Evolutionary conservation across 2,113 vertebrate species (phyloP).

Genomic region (Hyaena hyaena): DNA sequence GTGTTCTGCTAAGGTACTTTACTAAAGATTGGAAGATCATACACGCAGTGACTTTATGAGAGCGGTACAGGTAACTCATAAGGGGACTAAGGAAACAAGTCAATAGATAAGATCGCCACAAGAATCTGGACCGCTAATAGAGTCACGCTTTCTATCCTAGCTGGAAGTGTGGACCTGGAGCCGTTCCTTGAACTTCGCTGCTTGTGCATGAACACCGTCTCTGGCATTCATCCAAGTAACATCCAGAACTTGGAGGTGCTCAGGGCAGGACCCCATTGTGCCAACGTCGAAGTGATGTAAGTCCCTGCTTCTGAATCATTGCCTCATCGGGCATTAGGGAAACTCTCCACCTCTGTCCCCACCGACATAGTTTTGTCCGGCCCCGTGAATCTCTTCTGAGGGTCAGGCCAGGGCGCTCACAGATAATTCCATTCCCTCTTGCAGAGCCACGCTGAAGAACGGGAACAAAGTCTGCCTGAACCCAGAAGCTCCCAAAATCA

Average conservation of each 20-base stretch:
- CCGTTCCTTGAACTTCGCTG: background rate
- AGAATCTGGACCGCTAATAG: background rate
- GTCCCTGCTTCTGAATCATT: background rate
- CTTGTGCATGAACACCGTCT: background rate
- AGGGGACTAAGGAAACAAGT: background rate
- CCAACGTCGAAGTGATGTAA: constrained; percentile 63
- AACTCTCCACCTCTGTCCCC: background rate
- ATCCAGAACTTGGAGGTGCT: constrained; percentile 36
- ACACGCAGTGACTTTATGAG: background rate
- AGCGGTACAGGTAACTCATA: background rate
- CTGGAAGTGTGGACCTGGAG: accelerated
- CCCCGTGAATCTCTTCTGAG: background rate
- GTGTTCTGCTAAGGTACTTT: background rate
- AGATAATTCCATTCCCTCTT: background rate
- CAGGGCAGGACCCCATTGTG: constrained; percentile 43
- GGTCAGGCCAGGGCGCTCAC: too few species aligned
- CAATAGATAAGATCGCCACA: background rate
- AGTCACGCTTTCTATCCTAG: background rate
- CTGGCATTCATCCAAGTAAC: background rate
- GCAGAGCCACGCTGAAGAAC: constrained; percentile 69
- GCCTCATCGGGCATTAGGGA: background rate
- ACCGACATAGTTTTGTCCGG: background rate
- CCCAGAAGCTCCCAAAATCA: constrained; percentile 56
- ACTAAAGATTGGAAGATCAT: background rate
- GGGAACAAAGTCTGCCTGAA: constrained; percentile 67